Conservation (phyloP, 2,113 vertebrate species). For the Mus spicilegus region DNA sequence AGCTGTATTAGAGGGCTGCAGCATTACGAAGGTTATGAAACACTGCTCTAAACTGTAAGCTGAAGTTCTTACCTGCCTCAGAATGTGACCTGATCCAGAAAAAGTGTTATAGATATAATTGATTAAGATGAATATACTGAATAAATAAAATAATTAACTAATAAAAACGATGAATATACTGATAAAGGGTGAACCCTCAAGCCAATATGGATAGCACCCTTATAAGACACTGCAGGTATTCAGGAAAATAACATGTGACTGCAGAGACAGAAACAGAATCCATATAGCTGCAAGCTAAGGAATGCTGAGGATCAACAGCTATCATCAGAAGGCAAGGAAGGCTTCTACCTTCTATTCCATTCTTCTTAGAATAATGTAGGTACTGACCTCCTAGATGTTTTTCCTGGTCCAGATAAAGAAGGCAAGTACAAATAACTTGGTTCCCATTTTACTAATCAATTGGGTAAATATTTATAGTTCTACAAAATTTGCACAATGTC, state of each 20-base stretch:
- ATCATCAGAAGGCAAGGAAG: conserved; percentile 19
- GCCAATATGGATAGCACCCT: neutral
- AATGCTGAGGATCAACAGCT: neutral
- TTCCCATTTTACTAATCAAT: neutral
- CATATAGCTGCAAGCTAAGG: neutral
- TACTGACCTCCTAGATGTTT: neutral
- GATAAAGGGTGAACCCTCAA: neutral
- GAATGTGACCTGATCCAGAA: conserved; percentile 11
- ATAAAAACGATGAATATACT: neutral
- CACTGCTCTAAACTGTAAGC: neutral
- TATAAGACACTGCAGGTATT: neutral
- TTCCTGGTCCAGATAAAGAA: conserved; percentile 14
- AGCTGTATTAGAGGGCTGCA: neutral
- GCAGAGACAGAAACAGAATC: neutral
- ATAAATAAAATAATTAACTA: too few species aligned
- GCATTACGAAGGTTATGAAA: neutral
- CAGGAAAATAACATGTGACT: neutral
- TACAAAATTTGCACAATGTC: neutral
- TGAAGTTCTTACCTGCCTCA: neutral
- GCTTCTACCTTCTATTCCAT: neutral
- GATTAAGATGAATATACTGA: neutral
- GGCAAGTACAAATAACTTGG: neutral
- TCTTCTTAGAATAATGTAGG: neutral
- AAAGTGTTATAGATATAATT: neutral
- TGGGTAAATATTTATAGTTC: neutral